Evolutionary conservation across 2,888 invertebrate species (phyloP).

Genomic region (Saturnia pavonia): DNA sequence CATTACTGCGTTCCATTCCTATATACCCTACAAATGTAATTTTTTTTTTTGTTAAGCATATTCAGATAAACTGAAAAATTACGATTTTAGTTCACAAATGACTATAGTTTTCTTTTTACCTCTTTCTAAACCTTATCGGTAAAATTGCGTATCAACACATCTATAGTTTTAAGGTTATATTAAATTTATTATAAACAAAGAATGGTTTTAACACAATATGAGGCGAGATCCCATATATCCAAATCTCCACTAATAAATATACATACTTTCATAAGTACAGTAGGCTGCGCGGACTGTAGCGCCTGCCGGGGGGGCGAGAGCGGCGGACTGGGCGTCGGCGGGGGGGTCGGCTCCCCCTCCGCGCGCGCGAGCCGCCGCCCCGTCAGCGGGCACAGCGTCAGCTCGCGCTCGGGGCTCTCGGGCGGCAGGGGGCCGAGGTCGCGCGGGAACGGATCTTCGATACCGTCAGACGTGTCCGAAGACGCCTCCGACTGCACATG

Average conservation of each 20-base stretch:
- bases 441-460: constrained; percentile 83
- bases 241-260: no score
- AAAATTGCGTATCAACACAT: not conserved
- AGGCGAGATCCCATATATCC: no score
- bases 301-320: constrained; percentile 51
- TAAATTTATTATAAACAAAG: no score
- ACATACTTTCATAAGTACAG: constrained; percentile 72
- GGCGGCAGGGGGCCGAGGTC: constrained; percentile 74
- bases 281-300: constrained; percentile 36
- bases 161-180: not conserved
- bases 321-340: constrained; percentile 77
- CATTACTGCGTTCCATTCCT: no score
- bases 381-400: constrained; percentile 83
- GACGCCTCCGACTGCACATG: constrained; percentile 56
- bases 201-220: no score
- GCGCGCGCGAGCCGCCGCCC: constrained; percentile 79
- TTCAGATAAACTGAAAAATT: no score
- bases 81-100: no score
- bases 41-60: no score
- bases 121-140: no score
- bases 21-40: no score
- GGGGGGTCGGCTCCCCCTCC: constrained; percentile 83
- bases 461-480: constrained; percentile 82
- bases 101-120: no score
- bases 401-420: constrained; percentile 84